Evolutionary conservation across 2,797 vertebrate genomes (phyloP).

Genomic region (Nasua narica): DNA sequence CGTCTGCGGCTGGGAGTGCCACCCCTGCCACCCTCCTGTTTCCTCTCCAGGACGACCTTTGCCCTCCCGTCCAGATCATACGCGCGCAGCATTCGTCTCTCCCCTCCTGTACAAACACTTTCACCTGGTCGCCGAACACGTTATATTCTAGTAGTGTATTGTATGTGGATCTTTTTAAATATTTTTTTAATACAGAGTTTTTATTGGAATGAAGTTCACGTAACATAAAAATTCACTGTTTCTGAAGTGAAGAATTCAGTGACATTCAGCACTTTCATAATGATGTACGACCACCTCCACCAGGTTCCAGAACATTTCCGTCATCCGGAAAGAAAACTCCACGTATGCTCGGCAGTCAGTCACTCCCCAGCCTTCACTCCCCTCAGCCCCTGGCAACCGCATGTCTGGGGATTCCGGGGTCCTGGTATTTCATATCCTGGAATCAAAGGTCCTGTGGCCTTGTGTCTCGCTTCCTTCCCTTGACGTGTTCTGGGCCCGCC

Average conservation of each 20-base stretch:
- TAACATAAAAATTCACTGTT: not conserved
- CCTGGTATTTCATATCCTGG: not conserved
- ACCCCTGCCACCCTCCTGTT: not conserved
- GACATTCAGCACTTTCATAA: not conserved
- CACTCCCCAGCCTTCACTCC: not conserved
- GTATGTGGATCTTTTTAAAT: not conserved
- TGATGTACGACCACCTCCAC: not conserved
- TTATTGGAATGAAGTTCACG: not conserved
- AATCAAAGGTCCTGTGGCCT: too few species aligned
- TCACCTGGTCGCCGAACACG: not conserved
- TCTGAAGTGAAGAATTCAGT: not conserved
- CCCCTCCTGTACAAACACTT: not conserved
- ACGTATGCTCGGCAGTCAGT: fast-evolving
- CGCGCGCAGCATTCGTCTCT: not conserved
- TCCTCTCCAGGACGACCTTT: not conserved
- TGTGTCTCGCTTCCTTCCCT: not conserved
- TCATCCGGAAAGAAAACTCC: not conserved
- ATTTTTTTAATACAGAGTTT: not conserved
- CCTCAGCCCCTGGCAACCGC: not conserved
- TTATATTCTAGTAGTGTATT: not conserved
- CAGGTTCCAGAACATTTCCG: not conserved
- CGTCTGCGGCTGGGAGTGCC: not conserved
- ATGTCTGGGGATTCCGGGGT: not conserved
- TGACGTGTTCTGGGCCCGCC: not conserved
- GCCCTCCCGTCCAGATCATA: not conserved